Conservation (phyloP, 2,888 invertebrate genomes). For the Lydus trimaculatus region DNA sequence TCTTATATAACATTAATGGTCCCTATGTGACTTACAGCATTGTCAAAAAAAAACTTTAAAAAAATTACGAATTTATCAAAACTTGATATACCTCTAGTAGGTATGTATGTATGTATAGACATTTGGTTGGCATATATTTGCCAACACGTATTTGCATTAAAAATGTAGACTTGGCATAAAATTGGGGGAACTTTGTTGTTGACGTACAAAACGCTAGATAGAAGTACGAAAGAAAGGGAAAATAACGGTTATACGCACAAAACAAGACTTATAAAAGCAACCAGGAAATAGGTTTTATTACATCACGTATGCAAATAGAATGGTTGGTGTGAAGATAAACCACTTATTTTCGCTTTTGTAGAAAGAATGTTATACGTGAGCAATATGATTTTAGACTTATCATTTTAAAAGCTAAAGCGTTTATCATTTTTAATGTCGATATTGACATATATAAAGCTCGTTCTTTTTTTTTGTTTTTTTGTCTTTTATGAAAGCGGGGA, state of each 20-base stretch:
- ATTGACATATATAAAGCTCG: slow-evolving; percentile 18
- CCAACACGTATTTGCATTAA: slow-evolving; percentile 35
- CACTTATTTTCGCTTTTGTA: slow-evolving; percentile 25
- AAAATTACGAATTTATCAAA: slow-evolving; percentile 15
- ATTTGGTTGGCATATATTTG: slow-evolving; percentile 5
- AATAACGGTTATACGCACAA: slow-evolving; percentile 5
- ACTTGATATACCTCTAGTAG: too few species aligned
- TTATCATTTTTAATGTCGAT: slow-evolving; percentile 30
- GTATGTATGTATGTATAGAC: slow-evolving; percentile 13
- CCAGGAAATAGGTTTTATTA: slow-evolving; percentile 34
- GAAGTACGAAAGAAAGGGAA: not conserved
- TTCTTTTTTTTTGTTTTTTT: slow-evolving; percentile 1
- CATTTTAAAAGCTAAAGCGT: slow-evolving; percentile 29
- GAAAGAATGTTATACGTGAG: slow-evolving; percentile 31
- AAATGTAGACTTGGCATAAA: slow-evolving; percentile 30
- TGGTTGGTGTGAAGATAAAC: slow-evolving; percentile 31
- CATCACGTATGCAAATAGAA: slow-evolving; percentile 37
- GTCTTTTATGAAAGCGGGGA: not conserved
- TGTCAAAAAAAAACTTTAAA: not conserved
- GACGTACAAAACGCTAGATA: slow-evolving; percentile 25
- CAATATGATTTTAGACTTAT: slow-evolving; percentile 31
- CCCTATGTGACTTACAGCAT: too few species aligned
- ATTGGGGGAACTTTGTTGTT: slow-evolving; percentile 33
- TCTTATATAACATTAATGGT: not conserved
- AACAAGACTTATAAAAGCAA: slow-evolving; percentile 31